These are phyloP conservation scores for Cosmia pyralina DNA, from an alignment of 2,888 invertebrate species.

Conservation along the genomic window DNA sequence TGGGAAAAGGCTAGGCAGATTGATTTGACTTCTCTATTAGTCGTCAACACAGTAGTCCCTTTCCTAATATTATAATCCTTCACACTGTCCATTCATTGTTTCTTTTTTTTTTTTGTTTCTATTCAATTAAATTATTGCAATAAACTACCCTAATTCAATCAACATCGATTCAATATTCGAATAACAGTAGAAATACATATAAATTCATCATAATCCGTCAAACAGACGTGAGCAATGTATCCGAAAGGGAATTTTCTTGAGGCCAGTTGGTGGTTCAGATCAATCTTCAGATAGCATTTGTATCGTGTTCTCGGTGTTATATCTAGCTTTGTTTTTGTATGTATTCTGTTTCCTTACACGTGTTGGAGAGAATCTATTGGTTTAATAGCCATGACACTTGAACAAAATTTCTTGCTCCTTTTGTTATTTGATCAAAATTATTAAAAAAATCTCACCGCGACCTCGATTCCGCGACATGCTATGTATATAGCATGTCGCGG, in stretches of 20 bases:
- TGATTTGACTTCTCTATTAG: too few species aligned
- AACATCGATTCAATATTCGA: slow-evolving; percentile 67
- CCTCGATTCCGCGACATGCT: too few species aligned
- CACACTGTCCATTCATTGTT: too few species aligned
- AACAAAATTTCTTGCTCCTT: too few species aligned
- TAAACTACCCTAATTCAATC: slow-evolving; percentile 17
- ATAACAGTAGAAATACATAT: slow-evolving; percentile 69
- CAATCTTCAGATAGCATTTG: slow-evolving; percentile 54
- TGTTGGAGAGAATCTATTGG: neutral
- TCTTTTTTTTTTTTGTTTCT: neutral
- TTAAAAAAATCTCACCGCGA: too few species aligned
- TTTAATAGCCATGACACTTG: neutral
- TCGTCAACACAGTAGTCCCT: neutral
- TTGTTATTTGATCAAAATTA: too few species aligned
- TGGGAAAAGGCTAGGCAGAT: too few species aligned
- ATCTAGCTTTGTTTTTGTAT: slow-evolving; percentile 32
- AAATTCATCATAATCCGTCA: slow-evolving; percentile 82
- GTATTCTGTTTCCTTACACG: slow-evolving; percentile 13
- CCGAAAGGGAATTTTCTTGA: slow-evolving; percentile 62
- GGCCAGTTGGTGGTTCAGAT: slow-evolving; percentile 56
- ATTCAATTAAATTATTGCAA: neutral
- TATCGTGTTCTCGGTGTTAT: slow-evolving; percentile 29
- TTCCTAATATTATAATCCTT: too few species aligned
- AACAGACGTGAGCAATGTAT: slow-evolving; percentile 67
- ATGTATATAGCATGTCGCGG: too few species aligned